Base-by-base conservation (phyloP, 2,888 invertebrate genomes). In the Myopa testacea region DNA sequence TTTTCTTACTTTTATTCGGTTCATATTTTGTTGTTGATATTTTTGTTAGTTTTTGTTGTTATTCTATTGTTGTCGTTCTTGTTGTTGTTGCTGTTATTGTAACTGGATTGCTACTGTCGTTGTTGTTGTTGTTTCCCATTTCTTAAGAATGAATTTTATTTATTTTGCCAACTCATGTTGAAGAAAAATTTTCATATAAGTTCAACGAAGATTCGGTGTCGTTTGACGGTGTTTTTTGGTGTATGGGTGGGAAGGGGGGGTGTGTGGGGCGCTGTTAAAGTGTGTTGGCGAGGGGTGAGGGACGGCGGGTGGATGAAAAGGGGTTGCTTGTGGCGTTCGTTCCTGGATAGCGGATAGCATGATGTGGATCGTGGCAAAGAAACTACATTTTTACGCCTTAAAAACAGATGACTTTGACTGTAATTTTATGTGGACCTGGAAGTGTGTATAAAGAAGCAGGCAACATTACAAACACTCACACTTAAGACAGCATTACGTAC, bases 111-210 rank as follows among this genome's bases (percentile, higher is more conserved):
- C 10, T 8, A 3, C 10, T 81, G 68, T 74, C 67, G 62, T 78
- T 79, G 63, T 65, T 63, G 71, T 72, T 76, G 80, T 78, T 78
- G 79, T 73, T 76, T 76, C 78, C 78, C 73, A 72, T 78, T 86
- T 86, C 85, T 86, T 85, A 84, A 87, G 87, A 87, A 86, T 87
- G 85, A 86, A 87, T 86, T 87, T 87, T 87, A 87, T 87, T 87
- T 87, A 87, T 87, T 87, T 87, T 85, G 84, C 86, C 87, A 86
- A 87, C 85, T 86, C 88, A 86, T 87, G 87, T 85, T 86, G 86
- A 86, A 86, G 85, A 87, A 84, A 75, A 86, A 87, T 87, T 87
- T 87, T 26, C 26, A 86, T 86, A 87, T 86, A 87, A 87, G 87
- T 87, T 87, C 80, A 78, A 80, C 40, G 12, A 73, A 72, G 65